phyloP scores from a whole-genome alignment of 2,888 invertebrate genomes.

The Sturmia bella region DNA sequence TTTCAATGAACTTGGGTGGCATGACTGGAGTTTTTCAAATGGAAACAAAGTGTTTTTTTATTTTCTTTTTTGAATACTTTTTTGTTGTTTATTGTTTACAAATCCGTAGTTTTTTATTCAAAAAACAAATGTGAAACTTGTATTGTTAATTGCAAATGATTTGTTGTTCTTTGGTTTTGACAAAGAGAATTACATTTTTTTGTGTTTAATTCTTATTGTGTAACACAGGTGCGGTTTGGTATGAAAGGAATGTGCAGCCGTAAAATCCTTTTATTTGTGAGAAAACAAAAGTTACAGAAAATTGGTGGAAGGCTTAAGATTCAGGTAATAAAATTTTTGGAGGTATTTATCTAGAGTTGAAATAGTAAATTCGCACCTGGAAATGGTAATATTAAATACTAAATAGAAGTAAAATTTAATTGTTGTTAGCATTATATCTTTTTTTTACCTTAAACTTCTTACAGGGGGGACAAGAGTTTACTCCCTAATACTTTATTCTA shows the following conservation, averaged over 20 bases:
- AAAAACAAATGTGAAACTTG: constrained; percentile 28
- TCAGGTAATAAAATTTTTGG: neutral
- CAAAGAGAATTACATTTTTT: constrained; percentile 20
- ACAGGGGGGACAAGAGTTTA: too few relatives aligned
- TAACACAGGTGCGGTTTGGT: constrained; percentile 48
- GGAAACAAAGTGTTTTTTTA: neutral
- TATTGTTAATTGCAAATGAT: constrained; percentile 25
- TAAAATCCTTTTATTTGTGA: constrained; percentile 37
- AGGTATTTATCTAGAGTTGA: neutral
- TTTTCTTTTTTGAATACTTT: neutral
- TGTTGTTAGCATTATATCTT: too few relatives aligned
- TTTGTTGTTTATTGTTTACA: constrained; percentile 30
- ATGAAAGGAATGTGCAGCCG: constrained; percentile 14
- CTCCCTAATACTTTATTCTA: too few relatives aligned
- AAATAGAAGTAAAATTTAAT: too few relatives aligned
- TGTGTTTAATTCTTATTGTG: constrained; percentile 20
- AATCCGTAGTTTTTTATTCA: constrained; percentile 23
- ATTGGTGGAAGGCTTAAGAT: neutral
- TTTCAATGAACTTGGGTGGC: constrained; percentile 62
- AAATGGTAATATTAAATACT: too few relatives aligned
- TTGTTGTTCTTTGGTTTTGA: constrained; percentile 25
- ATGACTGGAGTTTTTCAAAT: constrained; percentile 1
- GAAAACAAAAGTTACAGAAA: neutral
- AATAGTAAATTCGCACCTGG: too few relatives aligned
- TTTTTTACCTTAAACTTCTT: too few relatives aligned